Evolutionary conservation across 2,888 invertebrate species (phyloP), one percentile per base, ranked within the genome.

Genomic region (Pheosia tremula): DNA sequence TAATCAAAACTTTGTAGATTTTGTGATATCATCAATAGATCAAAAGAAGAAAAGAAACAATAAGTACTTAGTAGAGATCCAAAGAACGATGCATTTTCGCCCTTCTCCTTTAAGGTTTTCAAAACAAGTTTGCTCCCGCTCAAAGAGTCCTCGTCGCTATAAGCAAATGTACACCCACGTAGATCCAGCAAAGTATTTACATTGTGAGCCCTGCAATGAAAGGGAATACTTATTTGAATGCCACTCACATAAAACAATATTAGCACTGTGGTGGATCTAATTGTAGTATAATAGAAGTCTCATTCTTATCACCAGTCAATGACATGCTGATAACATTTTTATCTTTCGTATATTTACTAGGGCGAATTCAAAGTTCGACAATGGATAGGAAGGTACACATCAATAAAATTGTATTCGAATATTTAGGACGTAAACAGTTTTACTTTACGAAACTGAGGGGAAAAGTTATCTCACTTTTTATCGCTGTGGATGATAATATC

Each of bases 11-110:
- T 50, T 3, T 7, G 50, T 50, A 24, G n/a, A 47, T 47, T 4
- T 45, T 6, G 5, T 39, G 5, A 3, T 4, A 9, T 11, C 47
- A n/a, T 47, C 4, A 0, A n/a, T 6, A 24, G 6, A 24, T 24
- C 50, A 50, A 50, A 24, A 13, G 24, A 24, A 3, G 24, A 3
- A 13, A 13, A 24, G 5, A 56, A 11, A 45, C 41, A 24, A 56
- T 9, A 9, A 24, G 66, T 91, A 95, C 95, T 94, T 79, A 95
- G 75, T 69, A 91, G 77, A 59, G 95, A 94, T 82, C 95, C 95
- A 77, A 95, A 95, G 80, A 95, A 95, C 37, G 94, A 93, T 8
- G 95, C 94, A 85, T 95, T 95, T 85, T 95, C 95, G 63, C 95
- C 95, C 63, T 94, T 87, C 71, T 88, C 91, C 71, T 93, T 94